A percentile compares a stretch with the other conserved stretches of the same genome.
phyloP scores from a whole-genome alignment of 2,888 invertebrate species.

The Limnephilus lunatus region DNA sequence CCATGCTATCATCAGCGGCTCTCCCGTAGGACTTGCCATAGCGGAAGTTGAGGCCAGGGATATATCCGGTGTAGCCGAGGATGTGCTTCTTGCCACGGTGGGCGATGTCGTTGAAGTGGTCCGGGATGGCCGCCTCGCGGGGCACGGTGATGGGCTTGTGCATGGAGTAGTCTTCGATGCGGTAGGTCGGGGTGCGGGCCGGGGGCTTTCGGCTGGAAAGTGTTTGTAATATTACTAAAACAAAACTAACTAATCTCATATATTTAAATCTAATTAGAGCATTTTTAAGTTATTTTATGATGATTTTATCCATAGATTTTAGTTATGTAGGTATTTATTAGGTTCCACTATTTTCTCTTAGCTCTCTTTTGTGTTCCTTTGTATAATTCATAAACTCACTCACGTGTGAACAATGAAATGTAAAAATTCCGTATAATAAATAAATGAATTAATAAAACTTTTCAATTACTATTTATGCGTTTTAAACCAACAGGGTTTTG shows the following conservation, averaged over 20 bases:
- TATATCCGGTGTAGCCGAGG: slow-evolving; percentile 85
- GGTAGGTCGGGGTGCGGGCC: slow-evolving; percentile 75
- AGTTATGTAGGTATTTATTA: too few species aligned
- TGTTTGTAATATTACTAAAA: neutral
- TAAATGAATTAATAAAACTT: too few species aligned
- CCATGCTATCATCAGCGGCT: slow-evolving; percentile 80
- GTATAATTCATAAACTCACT: too few species aligned
- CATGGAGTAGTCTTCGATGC: slow-evolving; percentile 76
- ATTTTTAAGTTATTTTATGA: too few species aligned
- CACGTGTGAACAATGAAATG: too few species aligned
- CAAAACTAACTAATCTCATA: neutral
- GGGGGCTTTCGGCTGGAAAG: slow-evolving; percentile 74
- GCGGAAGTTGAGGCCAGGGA: slow-evolving; percentile 83
- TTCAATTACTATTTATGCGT: too few species aligned
- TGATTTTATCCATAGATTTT: too few species aligned
- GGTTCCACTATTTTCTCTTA: too few species aligned
- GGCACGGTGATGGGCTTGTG: slow-evolving; percentile 69
- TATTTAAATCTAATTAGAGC: too few species aligned
- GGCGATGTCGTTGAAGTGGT: slow-evolving; percentile 73
- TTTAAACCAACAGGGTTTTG: too few species aligned
- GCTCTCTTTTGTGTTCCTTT: too few species aligned
- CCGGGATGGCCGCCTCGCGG: slow-evolving; percentile 70
- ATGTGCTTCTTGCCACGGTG: slow-evolving; percentile 77
- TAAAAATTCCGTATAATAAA: too few species aligned
- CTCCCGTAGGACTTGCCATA: slow-evolving; percentile 74